phyloP scores from a whole-genome alignment of 2,888 invertebrate genomes.

The Aporophyla nigra region DNA sequence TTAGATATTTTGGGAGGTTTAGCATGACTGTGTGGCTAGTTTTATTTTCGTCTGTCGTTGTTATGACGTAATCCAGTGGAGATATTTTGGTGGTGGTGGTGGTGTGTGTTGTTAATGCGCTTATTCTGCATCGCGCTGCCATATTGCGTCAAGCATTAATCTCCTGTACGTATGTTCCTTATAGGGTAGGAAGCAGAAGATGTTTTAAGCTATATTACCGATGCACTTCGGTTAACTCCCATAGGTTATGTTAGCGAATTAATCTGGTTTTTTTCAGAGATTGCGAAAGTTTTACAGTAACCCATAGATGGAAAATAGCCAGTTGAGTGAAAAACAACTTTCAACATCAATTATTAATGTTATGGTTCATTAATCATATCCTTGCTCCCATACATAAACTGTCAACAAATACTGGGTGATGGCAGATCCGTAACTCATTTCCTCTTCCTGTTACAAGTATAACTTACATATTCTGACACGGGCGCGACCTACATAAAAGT shows the following conservation, averaged over 20 bases:
- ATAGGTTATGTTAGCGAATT: not conserved
- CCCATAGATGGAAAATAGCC: not conserved
- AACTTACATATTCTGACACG: conserved; percentile 66
- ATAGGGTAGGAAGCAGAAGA: conserved; percentile 19
- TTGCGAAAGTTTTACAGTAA: not conserved
- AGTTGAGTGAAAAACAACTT: conserved; percentile 6
- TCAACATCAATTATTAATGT: conserved; percentile 1
- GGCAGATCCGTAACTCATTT: conserved; percentile 68
- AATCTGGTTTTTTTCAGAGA: not conserved
- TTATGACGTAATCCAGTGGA: conserved; percentile 27
- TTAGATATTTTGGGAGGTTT: conserved; percentile 3
- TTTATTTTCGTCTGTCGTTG: conserved; percentile 7
- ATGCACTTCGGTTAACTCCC: conserved; percentile 17
- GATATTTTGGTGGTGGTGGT: conserved; percentile 19
- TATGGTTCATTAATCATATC: conserved; percentile 38
- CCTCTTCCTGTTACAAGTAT: conserved; percentile 63
- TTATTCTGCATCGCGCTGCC: conserved; percentile 53
- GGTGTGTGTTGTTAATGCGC: conserved; percentile 60
- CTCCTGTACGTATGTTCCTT: conserved; percentile 38
- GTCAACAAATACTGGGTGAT: conserved; percentile 74
- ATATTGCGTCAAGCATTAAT: conserved; percentile 39
- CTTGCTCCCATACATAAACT: conserved; percentile 66
- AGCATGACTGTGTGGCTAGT: not conserved
- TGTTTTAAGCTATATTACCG: conserved; percentile 29
- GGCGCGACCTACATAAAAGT: conserved; percentile 80